These are phyloP conservation scores for Watsonalla binaria DNA, from an alignment of 2,888 invertebrate species.

Conservation along the genomic window DNA sequence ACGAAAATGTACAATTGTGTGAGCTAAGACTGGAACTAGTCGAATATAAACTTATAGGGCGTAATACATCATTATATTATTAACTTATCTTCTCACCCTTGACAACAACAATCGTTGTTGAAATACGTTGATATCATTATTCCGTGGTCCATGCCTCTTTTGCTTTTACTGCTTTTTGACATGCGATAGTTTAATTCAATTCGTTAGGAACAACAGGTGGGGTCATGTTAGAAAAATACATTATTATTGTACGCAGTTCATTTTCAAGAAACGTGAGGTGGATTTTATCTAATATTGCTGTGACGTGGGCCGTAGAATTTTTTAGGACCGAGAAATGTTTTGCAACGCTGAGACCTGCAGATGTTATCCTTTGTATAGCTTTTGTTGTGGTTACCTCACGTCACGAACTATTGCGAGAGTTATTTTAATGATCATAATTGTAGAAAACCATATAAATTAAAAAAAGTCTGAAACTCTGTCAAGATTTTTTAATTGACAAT, in stretches of 20 bases:
- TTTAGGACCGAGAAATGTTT: slow-evolving; percentile 36
- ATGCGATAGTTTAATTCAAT: slow-evolving; percentile 74
- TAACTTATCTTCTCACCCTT: slow-evolving; percentile 78
- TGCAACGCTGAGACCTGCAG: slow-evolving; percentile 20
- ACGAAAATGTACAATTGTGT: slow-evolving; percentile 34
- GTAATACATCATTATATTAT: slow-evolving; percentile 76
- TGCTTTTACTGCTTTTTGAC: slow-evolving; percentile 63
- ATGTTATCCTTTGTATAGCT: slow-evolving; percentile 19
- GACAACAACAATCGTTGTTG: slow-evolving; percentile 74
- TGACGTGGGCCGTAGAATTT: slow-evolving; percentile 41
- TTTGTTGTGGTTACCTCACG: slow-evolving; percentile 17
- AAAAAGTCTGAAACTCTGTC: too few relatives aligned
- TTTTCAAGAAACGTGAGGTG: slow-evolving; percentile 53
- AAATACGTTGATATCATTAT: slow-evolving; percentile 74
- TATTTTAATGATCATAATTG: slow-evolving; percentile 1
- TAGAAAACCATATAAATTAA: neutral
- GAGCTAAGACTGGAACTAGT: slow-evolving; percentile 48
- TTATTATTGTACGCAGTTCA: slow-evolving; percentile 31
- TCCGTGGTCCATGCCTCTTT: slow-evolving; percentile 43
- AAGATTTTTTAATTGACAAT: too few relatives aligned
- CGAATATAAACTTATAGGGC: slow-evolving; percentile 56
- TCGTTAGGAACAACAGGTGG: slow-evolving; percentile 54
- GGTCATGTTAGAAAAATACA: slow-evolving; percentile 20
- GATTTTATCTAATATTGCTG: slow-evolving; percentile 56
- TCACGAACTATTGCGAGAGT: slow-evolving; percentile 26